Conservation (phyloP, 2,797 vertebrate genomes). For the Enteromius anoplus region DNA sequence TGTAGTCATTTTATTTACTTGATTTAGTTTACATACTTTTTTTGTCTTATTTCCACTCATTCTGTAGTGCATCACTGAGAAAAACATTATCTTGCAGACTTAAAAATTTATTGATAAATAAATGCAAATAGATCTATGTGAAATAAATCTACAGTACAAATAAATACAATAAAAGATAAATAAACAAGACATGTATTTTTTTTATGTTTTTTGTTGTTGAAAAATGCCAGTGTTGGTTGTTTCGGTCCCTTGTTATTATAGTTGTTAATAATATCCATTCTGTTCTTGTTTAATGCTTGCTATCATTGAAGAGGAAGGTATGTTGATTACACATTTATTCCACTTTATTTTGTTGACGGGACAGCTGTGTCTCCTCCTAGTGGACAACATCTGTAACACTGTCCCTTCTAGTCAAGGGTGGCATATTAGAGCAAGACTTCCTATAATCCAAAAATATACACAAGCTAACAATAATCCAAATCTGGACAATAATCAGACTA, state of each 20-base stretch:
- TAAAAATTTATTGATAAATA: too few relatives aligned
- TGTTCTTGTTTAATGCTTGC: constrained; percentile 82
- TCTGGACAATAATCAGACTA: constrained; percentile 28
- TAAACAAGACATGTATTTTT: not conserved
- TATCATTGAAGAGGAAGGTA: constrained; percentile 84
- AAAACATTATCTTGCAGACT: too few relatives aligned
- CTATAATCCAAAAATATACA: not conserved
- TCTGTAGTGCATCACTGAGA: too few relatives aligned
- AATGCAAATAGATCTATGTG: not conserved
- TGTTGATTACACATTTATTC: constrained; percentile 68
- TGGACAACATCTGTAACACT: constrained; percentile 52
- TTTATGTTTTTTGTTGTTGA: not conserved
- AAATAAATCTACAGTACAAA: not conserved
- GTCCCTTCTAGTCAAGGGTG: constrained; percentile 40
- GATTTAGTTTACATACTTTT: too few relatives aligned
- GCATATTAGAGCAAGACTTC: constrained; percentile 34
- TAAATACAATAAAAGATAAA: not conserved
- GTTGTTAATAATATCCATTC: constrained; percentile 78
- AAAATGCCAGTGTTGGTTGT: not conserved
- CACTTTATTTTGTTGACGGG: constrained; percentile 67
- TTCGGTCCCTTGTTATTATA: not conserved
- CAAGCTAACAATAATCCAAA: not conserved
- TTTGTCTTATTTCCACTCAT: too few relatives aligned
- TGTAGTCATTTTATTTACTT: not conserved
- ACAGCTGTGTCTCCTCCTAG: constrained; percentile 48